Evolutionary conservation across 1,140 invertebrate species (phyloP).

Genomic region (Leptopilina clavipes): DNA sequence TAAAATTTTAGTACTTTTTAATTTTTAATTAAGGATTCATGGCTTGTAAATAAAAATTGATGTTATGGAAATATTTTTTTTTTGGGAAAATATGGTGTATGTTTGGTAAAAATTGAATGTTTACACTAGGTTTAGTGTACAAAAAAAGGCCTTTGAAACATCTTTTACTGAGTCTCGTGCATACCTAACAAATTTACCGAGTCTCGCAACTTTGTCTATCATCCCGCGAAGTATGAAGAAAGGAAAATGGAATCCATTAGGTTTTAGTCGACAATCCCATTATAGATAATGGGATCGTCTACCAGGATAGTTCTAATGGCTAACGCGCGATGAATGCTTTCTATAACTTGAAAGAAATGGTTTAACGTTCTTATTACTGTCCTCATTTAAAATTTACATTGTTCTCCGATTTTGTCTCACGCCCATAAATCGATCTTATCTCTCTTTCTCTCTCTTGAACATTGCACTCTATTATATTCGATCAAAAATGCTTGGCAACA

Average conservation of each 20-base stretch:
- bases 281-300: slow-evolving; percentile 45
- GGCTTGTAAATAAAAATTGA: too few species aligned
- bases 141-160: background rate
- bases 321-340: slow-evolving; percentile 23
- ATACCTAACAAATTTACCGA: slow-evolving; percentile 23
- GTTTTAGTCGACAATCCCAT: slow-evolving; percentile 44
- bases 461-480: background rate
- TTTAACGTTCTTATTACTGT: slow-evolving; percentile 6
- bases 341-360: slow-evolving; percentile 11
- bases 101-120: background rate
- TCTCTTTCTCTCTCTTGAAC: background rate
- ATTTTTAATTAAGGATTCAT: too few species aligned
- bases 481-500: too few species aligned
- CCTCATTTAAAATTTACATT: slow-evolving; percentile 6
- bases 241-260: slow-evolving; percentile 34
- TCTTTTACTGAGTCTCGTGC: slow-evolving; percentile 5
- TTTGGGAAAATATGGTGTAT: too few species aligned
- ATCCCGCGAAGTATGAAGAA: slow-evolving; percentile 1
- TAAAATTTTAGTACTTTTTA: too few species aligned
- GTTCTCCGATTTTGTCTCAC: too few species aligned
- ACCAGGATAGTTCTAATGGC: slow-evolving; percentile 41
- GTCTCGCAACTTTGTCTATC: slow-evolving; percentile 18
- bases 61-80: too few species aligned
- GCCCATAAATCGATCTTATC: background rate
- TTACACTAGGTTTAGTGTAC: too few species aligned